Evolutionary conservation across 2,888 invertebrate genomes (phyloP).

Genomic region (Sisyra terminalis): DNA sequence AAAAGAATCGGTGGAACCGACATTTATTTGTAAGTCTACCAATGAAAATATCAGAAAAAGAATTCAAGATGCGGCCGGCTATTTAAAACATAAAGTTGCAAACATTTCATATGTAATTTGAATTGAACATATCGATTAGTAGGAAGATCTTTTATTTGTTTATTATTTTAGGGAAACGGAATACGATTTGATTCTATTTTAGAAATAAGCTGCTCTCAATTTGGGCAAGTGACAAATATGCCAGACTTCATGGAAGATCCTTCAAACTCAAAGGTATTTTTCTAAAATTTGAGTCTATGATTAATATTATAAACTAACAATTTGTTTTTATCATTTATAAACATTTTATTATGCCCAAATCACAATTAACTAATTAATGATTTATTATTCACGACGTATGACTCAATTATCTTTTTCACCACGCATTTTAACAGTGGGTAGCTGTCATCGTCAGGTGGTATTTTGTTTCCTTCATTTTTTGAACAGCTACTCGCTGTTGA

Average conservation of each 20-base stretch:
- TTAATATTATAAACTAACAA: too few species aligned
- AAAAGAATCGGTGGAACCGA: constrained; percentile 41
- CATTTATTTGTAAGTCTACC: constrained; percentile 33
- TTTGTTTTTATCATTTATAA: too few species aligned
- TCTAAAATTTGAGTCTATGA: too few species aligned
- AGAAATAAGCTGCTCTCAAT: constrained; percentile 32
- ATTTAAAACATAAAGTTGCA: constrained; percentile 31
- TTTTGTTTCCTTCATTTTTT: too few species aligned
- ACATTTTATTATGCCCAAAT: too few species aligned
- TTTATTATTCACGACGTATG: too few species aligned
- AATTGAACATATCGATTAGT: neutral
- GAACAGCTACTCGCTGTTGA: too few species aligned
- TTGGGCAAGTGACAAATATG: constrained; percentile 34
- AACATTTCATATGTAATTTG: constrained; percentile 23
- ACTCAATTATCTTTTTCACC: too few species aligned
- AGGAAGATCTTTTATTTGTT: constrained; percentile 6
- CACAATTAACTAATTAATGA: too few species aligned
- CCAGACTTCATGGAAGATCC: constrained; percentile 36
- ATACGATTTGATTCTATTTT: constrained; percentile 31
- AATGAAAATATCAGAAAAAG: constrained; percentile 32
- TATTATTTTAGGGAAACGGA: constrained; percentile 29
- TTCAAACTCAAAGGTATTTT: constrained; percentile 33
- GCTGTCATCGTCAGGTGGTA: too few species aligned
- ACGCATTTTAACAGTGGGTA: too few species aligned
- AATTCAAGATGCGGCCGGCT: constrained; percentile 30